These are phyloP conservation scores for Tragelaphus oryx DNA, from an alignment of 2,797 vertebrate genomes.

Conservation along the genomic window DNA sequence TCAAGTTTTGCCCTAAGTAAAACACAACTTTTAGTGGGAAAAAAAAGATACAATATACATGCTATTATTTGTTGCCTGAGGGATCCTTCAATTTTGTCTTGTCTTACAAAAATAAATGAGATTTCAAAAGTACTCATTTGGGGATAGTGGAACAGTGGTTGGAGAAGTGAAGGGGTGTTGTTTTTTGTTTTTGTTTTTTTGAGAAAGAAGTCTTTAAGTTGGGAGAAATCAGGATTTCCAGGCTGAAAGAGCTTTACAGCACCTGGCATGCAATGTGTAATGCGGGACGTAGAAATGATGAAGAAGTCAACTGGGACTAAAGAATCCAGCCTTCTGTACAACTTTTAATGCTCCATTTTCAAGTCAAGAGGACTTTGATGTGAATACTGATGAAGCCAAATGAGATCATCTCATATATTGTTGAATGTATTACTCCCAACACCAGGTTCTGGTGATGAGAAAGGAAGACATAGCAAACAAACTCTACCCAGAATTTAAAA, in stretches of 20 bases:
- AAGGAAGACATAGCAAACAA: background rate
- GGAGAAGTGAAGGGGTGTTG: constrained; percentile 1
- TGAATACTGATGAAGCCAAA: constrained; percentile 2
- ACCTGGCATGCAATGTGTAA: background rate
- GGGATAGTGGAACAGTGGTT: constrained; percentile 18
- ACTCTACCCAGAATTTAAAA: background rate
- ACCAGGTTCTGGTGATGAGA: background rate
- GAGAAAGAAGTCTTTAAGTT: background rate
- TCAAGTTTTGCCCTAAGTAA: constrained; percentile 63
- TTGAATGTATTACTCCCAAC: background rate
- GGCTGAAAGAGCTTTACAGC: background rate
- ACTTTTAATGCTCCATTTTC: constrained; percentile 21
- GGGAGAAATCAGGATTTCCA: constrained; percentile 22
- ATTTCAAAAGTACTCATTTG: constrained; percentile 66
- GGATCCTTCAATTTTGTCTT: constrained; percentile 70
- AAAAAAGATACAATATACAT: constrained; percentile 30
- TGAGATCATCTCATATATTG: background rate
- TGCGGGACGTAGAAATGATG: background rate
- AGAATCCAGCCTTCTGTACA: background rate
- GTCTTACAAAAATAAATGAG: constrained; percentile 74
- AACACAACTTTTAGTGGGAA: constrained; percentile 46
- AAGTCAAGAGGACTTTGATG: background rate
- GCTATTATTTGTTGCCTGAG: constrained; percentile 63
- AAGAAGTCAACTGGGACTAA: background rate
- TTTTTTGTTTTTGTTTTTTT: background rate